Evolutionary conservation across 2,888 invertebrate genomes (phyloP).

Genomic region (Cephus rjabovi): DNA sequence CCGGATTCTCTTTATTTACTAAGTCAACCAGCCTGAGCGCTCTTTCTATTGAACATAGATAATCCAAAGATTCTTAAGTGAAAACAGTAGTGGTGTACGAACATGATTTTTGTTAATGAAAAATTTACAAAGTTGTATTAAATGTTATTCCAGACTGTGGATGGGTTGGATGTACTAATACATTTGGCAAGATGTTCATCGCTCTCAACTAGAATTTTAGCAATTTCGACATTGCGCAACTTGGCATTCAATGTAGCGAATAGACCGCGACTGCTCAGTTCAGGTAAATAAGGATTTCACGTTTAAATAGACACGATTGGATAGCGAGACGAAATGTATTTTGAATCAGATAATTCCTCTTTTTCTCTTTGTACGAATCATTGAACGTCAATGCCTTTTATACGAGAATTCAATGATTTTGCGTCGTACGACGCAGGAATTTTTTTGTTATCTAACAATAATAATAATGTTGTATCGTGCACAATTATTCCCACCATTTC

Average conservation of each 20-base stretch:
- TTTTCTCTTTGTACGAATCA: neutral
- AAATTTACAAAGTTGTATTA: neutral
- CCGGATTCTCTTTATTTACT: neutral
- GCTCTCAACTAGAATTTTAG: constrained; percentile 56
- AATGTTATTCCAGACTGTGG: constrained; percentile 46
- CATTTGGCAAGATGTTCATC: constrained; percentile 54
- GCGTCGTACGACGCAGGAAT: neutral
- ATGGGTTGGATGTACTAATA: constrained; percentile 59
- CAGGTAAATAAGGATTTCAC: constrained; percentile 58
- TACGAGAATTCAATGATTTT: neutral
- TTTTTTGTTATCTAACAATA: neutral
- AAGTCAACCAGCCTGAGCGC: neutral
- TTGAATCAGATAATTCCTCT: neutral
- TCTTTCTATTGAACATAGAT: neutral
- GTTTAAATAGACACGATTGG: neutral
- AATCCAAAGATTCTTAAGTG: neutral
- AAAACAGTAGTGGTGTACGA: neutral
- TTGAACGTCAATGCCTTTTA: neutral
- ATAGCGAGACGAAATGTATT: neutral
- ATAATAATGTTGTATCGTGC: neutral
- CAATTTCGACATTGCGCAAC: constrained; percentile 70
- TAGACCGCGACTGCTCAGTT: constrained; percentile 68
- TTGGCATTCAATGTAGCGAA: constrained; percentile 70
- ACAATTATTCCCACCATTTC: neutral
- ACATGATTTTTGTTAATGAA: neutral